Base-by-base conservation (phyloP, 2,888 invertebrate genomes). In the Mythimna loreyi region DNA sequence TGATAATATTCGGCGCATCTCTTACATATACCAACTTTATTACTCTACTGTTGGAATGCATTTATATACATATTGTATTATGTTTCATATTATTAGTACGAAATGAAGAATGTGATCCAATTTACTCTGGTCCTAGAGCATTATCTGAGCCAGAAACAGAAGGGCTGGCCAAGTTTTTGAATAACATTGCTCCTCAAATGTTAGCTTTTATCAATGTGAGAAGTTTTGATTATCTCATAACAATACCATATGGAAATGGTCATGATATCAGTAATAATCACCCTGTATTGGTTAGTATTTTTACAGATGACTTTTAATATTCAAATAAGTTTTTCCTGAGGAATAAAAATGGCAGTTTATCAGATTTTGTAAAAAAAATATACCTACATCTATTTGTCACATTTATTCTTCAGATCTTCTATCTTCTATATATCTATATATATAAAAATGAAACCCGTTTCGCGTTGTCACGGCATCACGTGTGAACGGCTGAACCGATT, bases 131-230 rank as follows among this genome's bases (percentile, higher is more conserved):
- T 25, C 78, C 86, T 13, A 87, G 80, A 69, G 65, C 91, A 63
- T 65, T 95, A 33, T 90, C 92, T 59, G 92, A 94, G 80, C 87
- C 90, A 77, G 95, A 95, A 87, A 88, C 93, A 45, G 75, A 83
- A 71, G 85, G 87, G 11, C 75, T 94, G 11, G 86, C 93, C 47
- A 77, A 76, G 23, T 90, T 90, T 70, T 82, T 95, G 2, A 90
- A 93, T 66, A 83, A 57, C 40, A 86, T 92, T 71, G 89, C 94
- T 50, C 43, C 86, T 21, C 82, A 89, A 33, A 84, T 92, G 77
- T 87, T 95, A 79, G 90, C 89, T 55, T 94, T 93, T 77, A 89
- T 95, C 21, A 92, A 93, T 84, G 28, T 95, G 2, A 91, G 87
- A 84, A 91, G 92, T n/a, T 94, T 90, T 87, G 89, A 87, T 36